Evolutionary conservation across 64 coral and sea anemone species (phyloP).

Genomic region (Exaiptasia diaphana): DNA sequence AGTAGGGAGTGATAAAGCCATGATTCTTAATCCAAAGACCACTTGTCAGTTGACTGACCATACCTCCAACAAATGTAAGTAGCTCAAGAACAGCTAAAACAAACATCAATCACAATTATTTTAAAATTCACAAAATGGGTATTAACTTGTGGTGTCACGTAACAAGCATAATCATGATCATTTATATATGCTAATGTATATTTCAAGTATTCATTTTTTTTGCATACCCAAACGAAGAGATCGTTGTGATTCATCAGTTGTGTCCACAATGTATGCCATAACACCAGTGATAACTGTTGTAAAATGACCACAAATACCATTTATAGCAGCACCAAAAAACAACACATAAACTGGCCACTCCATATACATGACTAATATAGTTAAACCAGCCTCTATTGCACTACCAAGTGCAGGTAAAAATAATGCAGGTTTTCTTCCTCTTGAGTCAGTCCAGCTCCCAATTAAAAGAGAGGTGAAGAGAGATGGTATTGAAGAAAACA

Average conservation of each 20-base stretch:
- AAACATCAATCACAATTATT: background rate
- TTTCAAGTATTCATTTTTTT: too few relatives aligned
- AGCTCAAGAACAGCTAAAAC: constrained; percentile 70
- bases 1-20: constrained; percentile 64
- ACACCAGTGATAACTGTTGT: constrained; percentile 62
- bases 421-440: constrained; percentile 63
- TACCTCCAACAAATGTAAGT: constrained; percentile 50
- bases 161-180: too few relatives aligned
- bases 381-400: constrained; percentile 34
- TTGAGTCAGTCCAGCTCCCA: constrained; percentile 69
- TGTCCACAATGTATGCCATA: constrained; percentile 83
- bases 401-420: constrained; percentile 42
- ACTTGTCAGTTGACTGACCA: constrained; percentile 82
- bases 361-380: constrained; percentile 57
- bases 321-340: constrained; percentile 68
- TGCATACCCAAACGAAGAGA: constrained; percentile 65
- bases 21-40: constrained; percentile 74
- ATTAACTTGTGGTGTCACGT: too few relatives aligned
- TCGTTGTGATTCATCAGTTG: constrained; percentile 56
- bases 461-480: constrained; percentile 67
- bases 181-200: background rate
- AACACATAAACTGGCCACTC: constrained; percentile 67
- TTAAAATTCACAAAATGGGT: too few relatives aligned
- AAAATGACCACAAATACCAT: constrained; percentile 70
- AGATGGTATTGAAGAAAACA: constrained; percentile 62